Evolutionary conservation across 1,140 invertebrate species (phyloP).

Genomic region (Anoplolepis gracilipes): DNA sequence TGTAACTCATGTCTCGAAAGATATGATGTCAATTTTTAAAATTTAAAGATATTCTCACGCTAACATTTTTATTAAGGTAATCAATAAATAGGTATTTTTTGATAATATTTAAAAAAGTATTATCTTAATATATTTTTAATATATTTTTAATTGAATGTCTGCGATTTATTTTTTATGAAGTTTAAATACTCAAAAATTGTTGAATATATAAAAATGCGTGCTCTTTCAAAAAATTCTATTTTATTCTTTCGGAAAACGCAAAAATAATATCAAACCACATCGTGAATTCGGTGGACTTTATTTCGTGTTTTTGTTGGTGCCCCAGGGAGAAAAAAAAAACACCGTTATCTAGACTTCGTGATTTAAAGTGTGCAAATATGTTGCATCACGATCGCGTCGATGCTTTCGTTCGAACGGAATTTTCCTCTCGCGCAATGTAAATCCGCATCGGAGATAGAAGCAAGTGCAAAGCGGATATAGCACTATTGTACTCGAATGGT

Average conservation of each 20-base stretch:
- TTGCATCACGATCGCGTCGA: constrained; percentile 31
- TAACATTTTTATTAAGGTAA: no score
- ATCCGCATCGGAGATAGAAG: not conserved
- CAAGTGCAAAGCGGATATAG: constrained; percentile 20
- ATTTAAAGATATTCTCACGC: not conserved
- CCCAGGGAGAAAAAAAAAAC: not conserved
- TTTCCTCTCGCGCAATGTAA: constrained; percentile 44
- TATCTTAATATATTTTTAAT: no score
- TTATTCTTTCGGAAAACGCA: not conserved
- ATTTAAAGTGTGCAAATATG: constrained; percentile 52
- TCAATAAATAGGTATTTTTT: no score
- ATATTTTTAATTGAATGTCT: not conserved
- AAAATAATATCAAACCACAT: not conserved
- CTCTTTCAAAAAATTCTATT: not conserved
- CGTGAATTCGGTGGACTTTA: constrained; percentile 11
- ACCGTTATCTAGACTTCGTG: constrained; percentile 48
- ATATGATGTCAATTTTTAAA: not conserved
- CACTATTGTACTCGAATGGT: constrained; percentile 20
- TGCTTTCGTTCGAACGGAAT: constrained; percentile 13
- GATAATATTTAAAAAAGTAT: no score
- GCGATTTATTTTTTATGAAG: not conserved
- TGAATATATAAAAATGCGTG: not conserved
- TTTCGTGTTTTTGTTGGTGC: not conserved
- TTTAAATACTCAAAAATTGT: not conserved
- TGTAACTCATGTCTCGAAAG: no score